Base-by-base conservation (phyloP, 2,797 vertebrate species). In the Hydrophis major region DNA sequence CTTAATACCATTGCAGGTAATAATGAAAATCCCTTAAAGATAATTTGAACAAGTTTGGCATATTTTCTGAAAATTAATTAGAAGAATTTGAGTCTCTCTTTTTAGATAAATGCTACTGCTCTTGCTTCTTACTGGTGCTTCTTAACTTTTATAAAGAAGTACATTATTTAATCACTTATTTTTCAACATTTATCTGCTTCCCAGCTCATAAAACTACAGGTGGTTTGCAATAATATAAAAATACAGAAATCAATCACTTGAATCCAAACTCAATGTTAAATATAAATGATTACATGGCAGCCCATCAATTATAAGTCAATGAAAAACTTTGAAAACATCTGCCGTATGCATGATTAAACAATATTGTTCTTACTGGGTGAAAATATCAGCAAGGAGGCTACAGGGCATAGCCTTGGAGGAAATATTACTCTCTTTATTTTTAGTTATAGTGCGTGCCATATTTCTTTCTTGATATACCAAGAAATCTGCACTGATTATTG, bases 1-100 rank as follows among this genome's bases (percentile, higher is more conserved):
- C 98, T 99, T 86, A 99, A 99, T 97, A 99, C 99, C 10, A 98
- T 99, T 96, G 98, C 98, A 97, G 98, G 98, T 98, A 98, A 97
- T 69, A 20, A 90, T 50, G 22, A 37, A n/a, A 8, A 90, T 92
- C 3, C 89, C 93, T 90, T 66, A 88, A 55, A n/a, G 86, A 89
- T 28, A 74, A 57, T 37, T 28, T 88, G 37, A 28, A 22, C 22
- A 89, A 61, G 61, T 78, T 83, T 88, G 55, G 5, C 8, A 56
- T 56, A 78, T 47, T 89, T 61, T 63, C 14, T 28, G 25, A 53
- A 56, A 57, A 87, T 57, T 89, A 83, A 37, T 74, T 22, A n/a
- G 18, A 89, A 28, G 6, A 53, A 78, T 61, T 32, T 20, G 5
- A 55, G 37, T 20, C 0, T 22, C 37, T 50, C 37, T 7, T 74